These are phyloP conservation scores for Sacculina carcini DNA, from an alignment of 2,888 invertebrate species.

Conservation along the genomic window DNA sequence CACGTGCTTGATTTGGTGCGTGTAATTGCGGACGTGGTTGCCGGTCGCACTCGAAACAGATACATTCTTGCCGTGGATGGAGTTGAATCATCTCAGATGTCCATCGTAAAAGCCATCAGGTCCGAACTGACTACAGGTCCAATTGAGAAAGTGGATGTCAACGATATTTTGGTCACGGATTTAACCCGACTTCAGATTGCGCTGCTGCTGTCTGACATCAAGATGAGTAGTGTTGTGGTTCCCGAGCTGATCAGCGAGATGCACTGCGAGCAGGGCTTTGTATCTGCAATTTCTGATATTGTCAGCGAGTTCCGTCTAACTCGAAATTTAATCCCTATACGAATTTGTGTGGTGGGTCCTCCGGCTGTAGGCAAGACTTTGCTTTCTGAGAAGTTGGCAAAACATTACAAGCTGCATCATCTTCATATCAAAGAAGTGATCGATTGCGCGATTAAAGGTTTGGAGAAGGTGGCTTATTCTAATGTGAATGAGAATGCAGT, in stretches of 20 bases:
- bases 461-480: slow-evolving; percentile 19
- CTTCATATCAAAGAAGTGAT: slow-evolving; percentile 29
- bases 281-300: slow-evolving; percentile 4
- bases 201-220: slow-evolving; percentile 12
- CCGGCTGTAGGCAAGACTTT: slow-evolving; percentile 36
- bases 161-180: slow-evolving; percentile 21
- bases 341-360: slow-evolving; percentile 34
- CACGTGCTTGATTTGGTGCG: slow-evolving; percentile 32
- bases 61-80: slow-evolving; percentile 38
- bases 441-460: slow-evolving; percentile 26
- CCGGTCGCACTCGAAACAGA: slow-evolving; percentile 15
- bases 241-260: slow-evolving; percentile 13
- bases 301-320: slow-evolving; percentile 8
- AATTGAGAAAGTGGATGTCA: slow-evolving; percentile 27
- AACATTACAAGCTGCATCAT: slow-evolving; percentile 31
- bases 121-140: slow-evolving; percentile 27
- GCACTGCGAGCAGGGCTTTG: slow-evolving; percentile 10
- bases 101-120: slow-evolving; percentile 30
- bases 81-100: slow-evolving; percentile 25
- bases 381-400: slow-evolving; percentile 28
- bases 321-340: slow-evolving; percentile 24
- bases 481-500: not conserved
- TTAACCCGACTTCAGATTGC: slow-evolving; percentile 13
- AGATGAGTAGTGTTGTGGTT: slow-evolving; percentile 14
- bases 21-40: not conserved